phyloP scores from a whole-genome alignment of 92 coral and sea anemone genomes.

The Anthopleura xanthogrammica region DNA sequence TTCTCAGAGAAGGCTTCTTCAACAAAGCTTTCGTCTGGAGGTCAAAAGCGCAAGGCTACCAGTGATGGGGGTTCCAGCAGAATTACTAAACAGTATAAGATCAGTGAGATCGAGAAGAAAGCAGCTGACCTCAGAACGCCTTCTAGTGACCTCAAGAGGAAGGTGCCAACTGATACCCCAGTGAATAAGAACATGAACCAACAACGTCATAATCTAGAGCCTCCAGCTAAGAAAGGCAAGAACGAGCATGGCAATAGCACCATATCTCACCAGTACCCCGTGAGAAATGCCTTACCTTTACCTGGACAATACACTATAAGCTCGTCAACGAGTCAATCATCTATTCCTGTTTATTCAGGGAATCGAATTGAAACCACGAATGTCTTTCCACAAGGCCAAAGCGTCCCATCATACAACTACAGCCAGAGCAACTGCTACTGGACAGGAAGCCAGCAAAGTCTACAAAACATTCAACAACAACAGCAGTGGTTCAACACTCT shows the following conservation, averaged over 20 bases:
- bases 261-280: background rate
- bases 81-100: background rate
- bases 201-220: background rate
- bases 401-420: background rate
- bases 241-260: background rate
- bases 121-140: background rate
- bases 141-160: background rate
- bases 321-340: background rate
- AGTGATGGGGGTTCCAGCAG: background rate
- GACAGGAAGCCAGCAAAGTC: background rate
- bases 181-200: background rate
- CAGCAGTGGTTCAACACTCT: slow-evolving; percentile 4
- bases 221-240: background rate
- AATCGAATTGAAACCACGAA: background rate
- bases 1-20: background rate
- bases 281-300: background rate
- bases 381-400: background rate
- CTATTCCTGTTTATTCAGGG: slow-evolving; percentile 21
- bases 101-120: background rate
- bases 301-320: background rate
- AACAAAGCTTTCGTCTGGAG: background rate
- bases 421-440: background rate
- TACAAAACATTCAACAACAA: slow-evolving; percentile 4
- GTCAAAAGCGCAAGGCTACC: slow-evolving; percentile 8
- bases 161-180: background rate